Conservation (phyloP, 1,140 invertebrate species). For the Plutomurus gul region DNA sequence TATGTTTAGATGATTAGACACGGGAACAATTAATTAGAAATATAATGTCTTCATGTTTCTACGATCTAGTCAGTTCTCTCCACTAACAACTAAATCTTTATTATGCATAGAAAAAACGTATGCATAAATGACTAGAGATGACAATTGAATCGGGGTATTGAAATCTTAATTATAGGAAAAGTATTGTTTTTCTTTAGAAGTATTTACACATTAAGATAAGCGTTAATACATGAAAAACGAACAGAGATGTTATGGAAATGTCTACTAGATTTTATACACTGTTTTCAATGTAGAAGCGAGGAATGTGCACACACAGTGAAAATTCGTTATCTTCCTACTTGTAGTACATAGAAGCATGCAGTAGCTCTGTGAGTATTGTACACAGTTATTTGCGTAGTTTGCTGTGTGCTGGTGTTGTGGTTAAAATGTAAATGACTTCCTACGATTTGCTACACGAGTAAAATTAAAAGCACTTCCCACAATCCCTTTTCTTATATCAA, state of each 20-base stretch:
- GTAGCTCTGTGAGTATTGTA: no score
- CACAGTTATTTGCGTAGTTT: constrained; percentile 22
- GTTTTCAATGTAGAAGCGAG: background rate
- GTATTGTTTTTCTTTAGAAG: background rate
- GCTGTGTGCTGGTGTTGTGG: background rate
- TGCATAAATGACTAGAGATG: no score
- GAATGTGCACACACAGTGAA: background rate
- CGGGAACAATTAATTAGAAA: no score
- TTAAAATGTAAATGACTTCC: constrained; percentile 24
- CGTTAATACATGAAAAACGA: background rate
- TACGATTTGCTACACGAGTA: background rate
- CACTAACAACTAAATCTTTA: no score
- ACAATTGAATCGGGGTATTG: background rate
- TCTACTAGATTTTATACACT: no score
- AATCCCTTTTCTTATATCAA: background rate
- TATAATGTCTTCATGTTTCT: no score
- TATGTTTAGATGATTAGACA: no score
- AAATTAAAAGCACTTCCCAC: background rate
- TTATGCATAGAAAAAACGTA: no score
- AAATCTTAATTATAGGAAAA: constrained; percentile 19
- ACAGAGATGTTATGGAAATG: background rate
- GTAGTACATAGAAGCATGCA: no score
- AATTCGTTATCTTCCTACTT: background rate
- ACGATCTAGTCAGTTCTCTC: no score
- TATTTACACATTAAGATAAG: no score